Conservation (phyloP, 2,113 vertebrate genomes). For the Lycocorax pyrrhopterus region DNA sequence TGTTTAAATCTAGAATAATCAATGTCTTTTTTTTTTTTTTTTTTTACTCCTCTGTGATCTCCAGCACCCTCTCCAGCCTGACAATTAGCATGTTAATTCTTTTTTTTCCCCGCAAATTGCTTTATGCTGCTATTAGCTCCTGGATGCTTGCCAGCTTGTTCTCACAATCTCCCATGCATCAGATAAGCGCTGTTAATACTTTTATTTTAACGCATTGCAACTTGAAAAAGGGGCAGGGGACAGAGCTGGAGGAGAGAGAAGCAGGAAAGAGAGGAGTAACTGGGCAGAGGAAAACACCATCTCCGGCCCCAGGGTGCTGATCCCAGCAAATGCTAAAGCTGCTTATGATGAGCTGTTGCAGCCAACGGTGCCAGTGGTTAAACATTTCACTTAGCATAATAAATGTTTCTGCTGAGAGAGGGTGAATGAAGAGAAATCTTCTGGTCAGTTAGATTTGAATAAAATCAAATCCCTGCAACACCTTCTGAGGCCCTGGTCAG, state of each 20-base stretch:
- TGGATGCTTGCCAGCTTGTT: slow-evolving; percentile 48
- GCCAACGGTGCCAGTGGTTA: not conserved
- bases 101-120: slow-evolving; percentile 26
- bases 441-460: not conserved
- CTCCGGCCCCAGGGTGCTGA: not conserved
- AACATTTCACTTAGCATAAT: not conserved
- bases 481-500: not conserved
- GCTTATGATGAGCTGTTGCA: not conserved
- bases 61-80: slow-evolving; percentile 46
- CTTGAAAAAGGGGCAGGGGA: not conserved
- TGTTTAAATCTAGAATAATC: not conserved
- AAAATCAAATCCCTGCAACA: not conserved
- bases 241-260: not conserved
- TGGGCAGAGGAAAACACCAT: not conserved
- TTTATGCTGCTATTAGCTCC: slow-evolving; percentile 57
- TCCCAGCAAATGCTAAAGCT: not conserved
- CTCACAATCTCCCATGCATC: not conserved
- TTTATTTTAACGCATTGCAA: not conserved
- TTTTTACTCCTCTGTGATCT: not conserved
- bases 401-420: not conserved
- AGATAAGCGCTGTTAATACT: not conserved
- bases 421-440: not conserved
- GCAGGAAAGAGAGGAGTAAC: not conserved
- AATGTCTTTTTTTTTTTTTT: not conserved
- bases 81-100: slow-evolving; percentile 59